These are phyloP conservation scores for Phymorhynchus buccinoides DNA, from an alignment of 1,140 invertebrate species.

Conservation along the genomic window DNA sequence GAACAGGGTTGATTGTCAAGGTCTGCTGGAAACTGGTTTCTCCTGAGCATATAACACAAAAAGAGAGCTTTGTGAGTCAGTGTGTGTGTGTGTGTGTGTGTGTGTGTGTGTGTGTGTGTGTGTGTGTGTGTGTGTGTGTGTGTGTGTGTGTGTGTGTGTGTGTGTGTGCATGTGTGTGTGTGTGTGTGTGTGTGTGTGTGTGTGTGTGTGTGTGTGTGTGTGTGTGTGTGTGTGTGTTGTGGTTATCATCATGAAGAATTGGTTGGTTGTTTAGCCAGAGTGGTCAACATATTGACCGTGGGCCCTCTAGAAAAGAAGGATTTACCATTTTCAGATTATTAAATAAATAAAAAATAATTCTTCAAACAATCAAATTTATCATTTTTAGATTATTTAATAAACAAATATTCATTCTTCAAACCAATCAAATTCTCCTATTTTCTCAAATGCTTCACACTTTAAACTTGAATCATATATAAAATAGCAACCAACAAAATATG, in stretches of 20 bases:
- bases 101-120: background rate
- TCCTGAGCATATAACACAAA: no score
- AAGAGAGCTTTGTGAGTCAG: background rate
- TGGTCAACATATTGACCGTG: no score
- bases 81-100: slow-evolving; percentile 23
- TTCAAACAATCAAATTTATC: background rate
- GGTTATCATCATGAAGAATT: no score
- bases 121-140: slow-evolving; percentile 4
- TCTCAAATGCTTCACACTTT: background rate
- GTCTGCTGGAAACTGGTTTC: no score
- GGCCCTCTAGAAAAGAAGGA: no score
- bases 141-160: background rate
- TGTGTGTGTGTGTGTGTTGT: background rate
- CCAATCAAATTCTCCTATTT: background rate
- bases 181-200: background rate
- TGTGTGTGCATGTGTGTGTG: background rate
- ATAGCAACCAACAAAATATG: no score
- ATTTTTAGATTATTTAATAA: no score
- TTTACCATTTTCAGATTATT: background rate
- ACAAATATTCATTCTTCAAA: no score
- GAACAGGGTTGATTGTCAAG: no score
- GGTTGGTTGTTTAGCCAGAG: no score
- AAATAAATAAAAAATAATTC: background rate
- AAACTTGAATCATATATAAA: no score
- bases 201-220: background rate